Base-by-base conservation (phyloP, 2,888 invertebrate genomes). In the Teinopalpus imperialis region DNA sequence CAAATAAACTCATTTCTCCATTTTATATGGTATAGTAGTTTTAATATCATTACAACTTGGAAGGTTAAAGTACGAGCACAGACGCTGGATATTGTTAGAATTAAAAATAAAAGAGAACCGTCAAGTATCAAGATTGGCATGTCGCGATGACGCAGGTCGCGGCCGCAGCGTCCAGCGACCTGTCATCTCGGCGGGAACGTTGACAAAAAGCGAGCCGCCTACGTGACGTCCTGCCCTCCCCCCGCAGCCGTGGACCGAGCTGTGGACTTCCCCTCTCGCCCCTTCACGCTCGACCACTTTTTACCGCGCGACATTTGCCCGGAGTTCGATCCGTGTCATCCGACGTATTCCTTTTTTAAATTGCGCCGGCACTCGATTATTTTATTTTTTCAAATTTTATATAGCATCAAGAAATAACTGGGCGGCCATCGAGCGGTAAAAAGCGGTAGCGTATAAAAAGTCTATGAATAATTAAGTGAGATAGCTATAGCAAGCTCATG, bases 311-410 rank as follows among this genome's bases (percentile, higher is more conserved):
- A 87, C 88, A 88, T 88, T 88, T 87, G 87, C 88, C 88, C 87
- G 81, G 88, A 87, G 88, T 88, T 88, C 88, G 87, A 86, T 85
- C 87, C 87, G 82, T 88, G 88, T 88, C 88, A 87, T 86, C 83
- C 81, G 85, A 83, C 87, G 80, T 86, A 85, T 85, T 86, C 82
- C 85, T 88, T 86, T 88, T 87, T 86, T 81, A 81, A 86, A 86
- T 83, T 86, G 82, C 83, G 77, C 75, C 76, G 74, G 59, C 65
- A 71, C 74, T 82, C 78, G 77, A 79, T 82, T 82, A 78, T 78
- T 80, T 83, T 80, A 69, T 77, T 81, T 81, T 85, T 83, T 86
- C 83, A 78, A 78, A 82, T 85, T 83, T 85, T 83, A 81, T 85
- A 83, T 74, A 80, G 79, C 81, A 77, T 76, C 81, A 72, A 62